Conservation (phyloP, 2,888 invertebrate species). For the Mechanitis messenoides region DNA sequence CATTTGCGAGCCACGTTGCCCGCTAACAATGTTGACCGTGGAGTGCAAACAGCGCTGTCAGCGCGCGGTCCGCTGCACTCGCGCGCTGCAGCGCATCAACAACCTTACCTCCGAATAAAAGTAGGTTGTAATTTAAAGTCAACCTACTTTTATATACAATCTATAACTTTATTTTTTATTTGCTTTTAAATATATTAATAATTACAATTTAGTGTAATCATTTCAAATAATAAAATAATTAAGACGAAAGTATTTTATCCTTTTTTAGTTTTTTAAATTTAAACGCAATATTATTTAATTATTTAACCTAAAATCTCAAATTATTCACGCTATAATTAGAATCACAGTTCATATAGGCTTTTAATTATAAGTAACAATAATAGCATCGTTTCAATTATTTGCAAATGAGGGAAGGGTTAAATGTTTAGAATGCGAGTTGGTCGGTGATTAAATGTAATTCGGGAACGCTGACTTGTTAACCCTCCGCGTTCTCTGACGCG, state of each 20-base stretch:
- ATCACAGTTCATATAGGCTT: conserved; percentile 20
- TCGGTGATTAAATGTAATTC: conserved; percentile 63
- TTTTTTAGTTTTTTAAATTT: too few relatives aligned
- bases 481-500: conserved; percentile 58
- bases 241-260: too few relatives aligned
- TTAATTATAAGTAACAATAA: conserved; percentile 45
- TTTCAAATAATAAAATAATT: too few relatives aligned
- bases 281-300: too few relatives aligned
- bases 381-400: conserved; percentile 59
- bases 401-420: conserved; percentile 60
- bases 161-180: too few relatives aligned
- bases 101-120: conserved; percentile 32
- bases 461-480: conserved; percentile 58
- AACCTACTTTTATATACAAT: too few relatives aligned
- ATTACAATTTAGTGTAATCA: too few relatives aligned
- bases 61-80: conserved; percentile 54
- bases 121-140: too few relatives aligned
- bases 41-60: conserved; percentile 65
- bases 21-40: conserved; percentile 74
- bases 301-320: neutral
- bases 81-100: conserved; percentile 40
- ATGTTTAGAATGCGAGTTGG: conserved; percentile 50
- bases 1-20: conserved; percentile 46
- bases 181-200: too few relatives aligned
- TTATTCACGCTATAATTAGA: conserved; percentile 9